These are phyloP conservation scores for Pelagia noctiluca DNA, from an alignment of 30 jellyfish, hydroid and myxozoan species.

Conservation along the genomic window DNA sequence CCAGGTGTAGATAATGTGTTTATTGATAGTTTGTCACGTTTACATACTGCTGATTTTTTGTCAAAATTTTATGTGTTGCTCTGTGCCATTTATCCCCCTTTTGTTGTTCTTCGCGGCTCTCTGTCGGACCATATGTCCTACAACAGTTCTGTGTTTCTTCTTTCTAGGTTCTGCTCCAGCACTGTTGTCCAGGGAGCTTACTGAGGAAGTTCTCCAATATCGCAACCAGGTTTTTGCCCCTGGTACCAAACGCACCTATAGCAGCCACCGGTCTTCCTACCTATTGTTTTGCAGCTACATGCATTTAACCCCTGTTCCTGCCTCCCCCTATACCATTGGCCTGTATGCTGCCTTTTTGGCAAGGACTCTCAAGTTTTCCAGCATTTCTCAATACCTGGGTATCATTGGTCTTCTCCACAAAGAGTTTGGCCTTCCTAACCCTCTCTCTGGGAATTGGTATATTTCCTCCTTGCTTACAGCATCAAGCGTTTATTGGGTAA, in stretches of 20 bases:
- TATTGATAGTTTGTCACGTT: too few relatives aligned
- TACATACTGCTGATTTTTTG: constrained; percentile 2
- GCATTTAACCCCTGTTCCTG: constrained; percentile 3
- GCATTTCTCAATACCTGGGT: constrained; percentile 4
- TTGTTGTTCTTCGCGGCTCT: constrained; percentile 3
- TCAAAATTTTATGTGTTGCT: neutral
- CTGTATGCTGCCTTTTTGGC: constrained; percentile 28
- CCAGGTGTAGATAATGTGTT: too few relatives aligned
- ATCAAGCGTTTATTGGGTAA: neutral
- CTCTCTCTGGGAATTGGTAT: too few relatives aligned
- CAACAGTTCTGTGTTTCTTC: constrained; percentile 30
- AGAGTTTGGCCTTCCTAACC: too few relatives aligned
- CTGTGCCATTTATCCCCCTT: neutral
- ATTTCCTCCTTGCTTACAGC: too few relatives aligned
- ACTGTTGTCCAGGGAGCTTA: constrained; percentile 24
- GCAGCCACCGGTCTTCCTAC: neutral
- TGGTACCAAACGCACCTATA: neutral
- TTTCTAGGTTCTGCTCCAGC: constrained; percentile 31
- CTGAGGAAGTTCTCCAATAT: constrained; percentile 5
- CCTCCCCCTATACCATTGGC: constrained; percentile 1
- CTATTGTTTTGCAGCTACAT: neutral
- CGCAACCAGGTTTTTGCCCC: constrained; percentile 7
- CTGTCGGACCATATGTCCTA: constrained; percentile 30
- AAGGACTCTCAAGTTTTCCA: constrained; percentile 15
- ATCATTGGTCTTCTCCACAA: constrained; percentile 11